Evolutionary conservation across 2,113 vertebrate genomes (phyloP).

Genomic region (Chrysochloris asiatica): DNA sequence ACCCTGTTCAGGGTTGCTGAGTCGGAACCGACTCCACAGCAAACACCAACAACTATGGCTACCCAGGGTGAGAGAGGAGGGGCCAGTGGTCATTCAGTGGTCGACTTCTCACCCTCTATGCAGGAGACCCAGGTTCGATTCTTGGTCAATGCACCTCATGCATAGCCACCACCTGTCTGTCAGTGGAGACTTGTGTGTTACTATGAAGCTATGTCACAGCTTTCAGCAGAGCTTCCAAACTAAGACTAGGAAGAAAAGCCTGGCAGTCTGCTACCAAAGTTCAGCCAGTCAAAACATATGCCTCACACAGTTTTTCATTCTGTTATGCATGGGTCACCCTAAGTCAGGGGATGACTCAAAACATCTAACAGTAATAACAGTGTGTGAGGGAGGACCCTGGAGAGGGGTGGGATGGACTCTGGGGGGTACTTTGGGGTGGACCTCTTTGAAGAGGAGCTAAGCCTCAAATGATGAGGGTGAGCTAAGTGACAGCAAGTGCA

Average conservation of each 20-base stretch:
- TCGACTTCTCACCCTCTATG: too few species aligned
- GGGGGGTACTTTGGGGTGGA: background rate
- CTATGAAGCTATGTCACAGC: background rate
- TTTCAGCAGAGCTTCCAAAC: background rate
- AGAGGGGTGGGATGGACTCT: background rate
- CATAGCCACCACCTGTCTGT: background rate
- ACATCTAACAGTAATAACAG: background rate
- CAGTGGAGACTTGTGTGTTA: background rate
- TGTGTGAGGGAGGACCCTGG: background rate
- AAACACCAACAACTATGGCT: too few species aligned
- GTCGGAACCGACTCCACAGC: too few species aligned
- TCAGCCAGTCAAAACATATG: too few species aligned
- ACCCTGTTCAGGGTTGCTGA: too few species aligned
- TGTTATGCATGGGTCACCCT: background rate
- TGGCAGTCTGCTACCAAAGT: background rate
- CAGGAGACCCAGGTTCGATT: too few species aligned
- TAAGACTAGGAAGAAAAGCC: background rate
- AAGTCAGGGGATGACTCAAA: background rate
- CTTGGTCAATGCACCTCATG: too few species aligned
- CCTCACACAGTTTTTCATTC: background rate
- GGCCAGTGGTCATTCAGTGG: too few species aligned
- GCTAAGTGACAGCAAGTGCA: background rate
- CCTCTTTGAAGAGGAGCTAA: background rate
- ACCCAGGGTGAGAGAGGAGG: too few species aligned
- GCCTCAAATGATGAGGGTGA: background rate